A percentile compares a stretch with the other conserved stretches of the same genome.
These are phyloP conservation scores for Bombus polaris DNA, from an alignment of 1,140 invertebrate genomes.

Conservation along the genomic window DNA sequence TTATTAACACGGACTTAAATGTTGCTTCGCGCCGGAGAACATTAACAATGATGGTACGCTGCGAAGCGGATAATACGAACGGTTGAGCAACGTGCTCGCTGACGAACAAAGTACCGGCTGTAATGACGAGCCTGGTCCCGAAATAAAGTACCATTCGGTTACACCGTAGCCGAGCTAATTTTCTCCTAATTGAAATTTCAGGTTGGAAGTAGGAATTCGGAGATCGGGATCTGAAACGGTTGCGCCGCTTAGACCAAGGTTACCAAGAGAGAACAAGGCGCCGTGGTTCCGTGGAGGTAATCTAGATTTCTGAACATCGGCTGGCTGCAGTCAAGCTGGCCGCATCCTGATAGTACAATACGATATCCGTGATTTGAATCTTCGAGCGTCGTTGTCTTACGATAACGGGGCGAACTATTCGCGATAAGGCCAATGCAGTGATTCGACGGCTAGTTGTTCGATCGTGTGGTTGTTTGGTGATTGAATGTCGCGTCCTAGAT, in stretches of 20 bases:
- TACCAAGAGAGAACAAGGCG: neutral
- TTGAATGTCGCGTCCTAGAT: too few species aligned
- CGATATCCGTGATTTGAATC: neutral
- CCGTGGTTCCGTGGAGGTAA: neutral
- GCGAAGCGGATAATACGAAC: constrained; percentile 30
- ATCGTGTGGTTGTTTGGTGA: neutral
- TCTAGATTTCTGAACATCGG: constrained; percentile 27
- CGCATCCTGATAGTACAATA: constrained; percentile 15
- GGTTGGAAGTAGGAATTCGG: neutral
- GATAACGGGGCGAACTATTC: neutral
- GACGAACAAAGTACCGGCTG: neutral
- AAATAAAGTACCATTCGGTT: constrained; percentile 29
- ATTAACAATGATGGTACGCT: constrained; percentile 30
- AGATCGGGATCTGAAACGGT: neutral
- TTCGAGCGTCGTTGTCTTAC: neutral
- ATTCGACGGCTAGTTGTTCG: neutral
- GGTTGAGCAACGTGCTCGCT: neutral
- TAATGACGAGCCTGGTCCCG: neutral
- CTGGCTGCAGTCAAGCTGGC: neutral
- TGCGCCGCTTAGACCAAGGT: neutral
- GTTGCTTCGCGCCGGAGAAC: constrained; percentile 21
- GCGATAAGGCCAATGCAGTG: neutral
- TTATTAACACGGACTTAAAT: constrained; percentile 36
- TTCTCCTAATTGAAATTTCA: constrained; percentile 33
- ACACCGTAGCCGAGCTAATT: constrained; percentile 8